A percentile compares a stretch with the other conserved stretches of the same genome.
Conservation (phyloP, 2,113 vertebrate genomes). For the Falcunculus frontatus region DNA sequence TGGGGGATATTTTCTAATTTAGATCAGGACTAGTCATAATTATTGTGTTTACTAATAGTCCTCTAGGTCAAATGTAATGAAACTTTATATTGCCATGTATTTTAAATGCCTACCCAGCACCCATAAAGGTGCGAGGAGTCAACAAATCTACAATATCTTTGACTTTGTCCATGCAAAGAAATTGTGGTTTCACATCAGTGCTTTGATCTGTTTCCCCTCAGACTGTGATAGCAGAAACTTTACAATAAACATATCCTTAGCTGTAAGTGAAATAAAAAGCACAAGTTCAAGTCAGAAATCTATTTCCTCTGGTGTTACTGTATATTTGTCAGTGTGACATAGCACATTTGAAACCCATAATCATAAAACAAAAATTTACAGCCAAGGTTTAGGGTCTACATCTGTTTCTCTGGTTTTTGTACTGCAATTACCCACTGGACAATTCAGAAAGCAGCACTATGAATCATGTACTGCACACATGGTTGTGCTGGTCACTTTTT, state of each 20-base stretch:
- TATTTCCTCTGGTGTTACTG: conserved; percentile 71
- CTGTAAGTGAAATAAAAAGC: conserved; percentile 63
- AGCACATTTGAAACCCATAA: conserved; percentile 78
- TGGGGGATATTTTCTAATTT: neutral
- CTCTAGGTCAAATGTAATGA: conserved; percentile 48
- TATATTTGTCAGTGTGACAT: conserved; percentile 75
- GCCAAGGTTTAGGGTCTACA: conserved; percentile 75
- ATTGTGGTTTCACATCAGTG: neutral
- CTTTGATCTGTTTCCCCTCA: conserved; percentile 50
- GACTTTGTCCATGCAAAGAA: neutral
- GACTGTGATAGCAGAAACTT: conserved; percentile 36
- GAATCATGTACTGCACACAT: conserved; percentile 67
- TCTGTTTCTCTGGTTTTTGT: conserved; percentile 78
- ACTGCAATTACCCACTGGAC: conserved; percentile 77
- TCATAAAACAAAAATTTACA: conserved; percentile 81
- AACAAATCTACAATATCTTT: neutral
- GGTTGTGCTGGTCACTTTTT: conserved; percentile 58
- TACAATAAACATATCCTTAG: conserved; percentile 63
- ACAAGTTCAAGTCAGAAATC: conserved; percentile 67
- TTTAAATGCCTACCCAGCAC: conserved; percentile 42
- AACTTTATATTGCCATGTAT: conserved; percentile 19
- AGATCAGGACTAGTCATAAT: neutral
- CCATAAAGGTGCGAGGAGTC: neutral
- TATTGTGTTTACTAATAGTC: conserved; percentile 12
- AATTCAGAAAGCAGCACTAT: conserved; percentile 69